phyloP scores from a whole-genome alignment of 2,797 vertebrate species.

The Chelidonichthys spinosus region DNA sequence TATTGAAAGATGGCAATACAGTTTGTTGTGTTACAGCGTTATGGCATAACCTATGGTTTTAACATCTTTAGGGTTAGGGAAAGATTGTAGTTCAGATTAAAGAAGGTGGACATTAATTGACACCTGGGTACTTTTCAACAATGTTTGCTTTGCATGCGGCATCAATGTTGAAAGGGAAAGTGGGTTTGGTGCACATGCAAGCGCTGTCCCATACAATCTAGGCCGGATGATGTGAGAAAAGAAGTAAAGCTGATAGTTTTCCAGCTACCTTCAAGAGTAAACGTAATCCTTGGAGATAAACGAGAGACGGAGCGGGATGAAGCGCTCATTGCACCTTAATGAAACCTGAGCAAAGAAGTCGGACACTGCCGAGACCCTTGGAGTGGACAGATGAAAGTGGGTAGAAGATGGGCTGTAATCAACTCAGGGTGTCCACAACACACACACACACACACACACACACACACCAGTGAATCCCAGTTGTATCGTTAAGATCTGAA shows the following conservation, averaged over 20 bases:
- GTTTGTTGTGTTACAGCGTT: background rate
- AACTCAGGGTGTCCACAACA: constrained; percentile 27
- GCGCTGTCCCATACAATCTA: background rate
- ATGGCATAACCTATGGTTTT: background rate
- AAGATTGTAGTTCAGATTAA: background rate
- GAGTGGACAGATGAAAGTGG: constrained; percentile 60
- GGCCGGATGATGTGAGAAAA: background rate
- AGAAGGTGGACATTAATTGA: background rate
- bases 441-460: constrained; percentile 27
- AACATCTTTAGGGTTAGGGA: background rate
- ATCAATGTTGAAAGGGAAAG: too few species aligned
- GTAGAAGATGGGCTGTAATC: constrained; percentile 57
- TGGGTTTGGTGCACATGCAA: background rate
- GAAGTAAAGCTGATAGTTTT: constrained; percentile 14
- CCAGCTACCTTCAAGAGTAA: background rate
- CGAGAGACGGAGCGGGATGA: constrained; percentile 14
- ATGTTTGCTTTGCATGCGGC: background rate
- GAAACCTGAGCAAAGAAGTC: constrained; percentile 48
- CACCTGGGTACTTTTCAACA: too few species aligned
- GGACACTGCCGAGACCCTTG: constrained; percentile 50
- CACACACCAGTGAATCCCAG: constrained; percentile 33
- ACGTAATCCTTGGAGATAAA: constrained; percentile 26
- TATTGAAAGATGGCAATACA: background rate
- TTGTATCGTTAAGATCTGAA: constrained; percentile 42
- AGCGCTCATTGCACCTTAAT: constrained; percentile 39